Conservation (phyloP, 2,113 vertebrate genomes). For the Seriola rivoliana region DNA sequence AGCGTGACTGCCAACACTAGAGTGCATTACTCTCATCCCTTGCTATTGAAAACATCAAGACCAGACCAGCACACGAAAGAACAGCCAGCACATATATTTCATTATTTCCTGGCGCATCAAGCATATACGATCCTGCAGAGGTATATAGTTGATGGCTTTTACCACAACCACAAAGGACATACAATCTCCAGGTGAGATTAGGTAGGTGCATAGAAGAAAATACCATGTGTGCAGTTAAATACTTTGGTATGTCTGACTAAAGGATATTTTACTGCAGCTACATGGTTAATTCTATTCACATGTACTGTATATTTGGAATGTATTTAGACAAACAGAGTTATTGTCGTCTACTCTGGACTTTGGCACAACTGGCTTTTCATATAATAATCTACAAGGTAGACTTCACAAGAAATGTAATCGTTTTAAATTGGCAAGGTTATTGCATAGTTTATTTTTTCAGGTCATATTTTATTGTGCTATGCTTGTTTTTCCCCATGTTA, state of each 20-base stretch:
- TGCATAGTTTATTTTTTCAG: not conserved
- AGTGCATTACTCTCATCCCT: conserved; percentile 68
- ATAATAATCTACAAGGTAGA: not conserved
- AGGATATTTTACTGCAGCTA: not conserved
- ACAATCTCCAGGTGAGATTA: conserved; percentile 25
- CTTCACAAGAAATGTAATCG: not conserved
- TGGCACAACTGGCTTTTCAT: not conserved
- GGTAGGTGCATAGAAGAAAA: not conserved
- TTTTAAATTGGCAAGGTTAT: not conserved
- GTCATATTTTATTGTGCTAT: not conserved
- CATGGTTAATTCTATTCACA: not conserved
- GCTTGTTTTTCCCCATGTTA: not conserved
- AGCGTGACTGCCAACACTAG: conserved; percentile 51
- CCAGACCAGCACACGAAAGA: conserved; percentile 45
- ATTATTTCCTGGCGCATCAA: conserved; percentile 31
- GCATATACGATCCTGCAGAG: not conserved
- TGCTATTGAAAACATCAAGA: conserved; percentile 50
- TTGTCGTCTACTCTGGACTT: not conserved
- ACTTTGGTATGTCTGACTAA: not conserved
- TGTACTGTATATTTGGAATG: not conserved
- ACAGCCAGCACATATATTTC: conserved; percentile 28
- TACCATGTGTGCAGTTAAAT: not conserved
- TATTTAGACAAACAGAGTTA: not conserved
- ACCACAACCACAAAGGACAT: conserved; percentile 17
- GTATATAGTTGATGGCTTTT: not conserved